Percentiles rank a stretch among this genome's conserved stretches.
phyloP scores from a whole-genome alignment of 2,797 vertebrate species.

The Pseudomugil gertrudae region DNA sequence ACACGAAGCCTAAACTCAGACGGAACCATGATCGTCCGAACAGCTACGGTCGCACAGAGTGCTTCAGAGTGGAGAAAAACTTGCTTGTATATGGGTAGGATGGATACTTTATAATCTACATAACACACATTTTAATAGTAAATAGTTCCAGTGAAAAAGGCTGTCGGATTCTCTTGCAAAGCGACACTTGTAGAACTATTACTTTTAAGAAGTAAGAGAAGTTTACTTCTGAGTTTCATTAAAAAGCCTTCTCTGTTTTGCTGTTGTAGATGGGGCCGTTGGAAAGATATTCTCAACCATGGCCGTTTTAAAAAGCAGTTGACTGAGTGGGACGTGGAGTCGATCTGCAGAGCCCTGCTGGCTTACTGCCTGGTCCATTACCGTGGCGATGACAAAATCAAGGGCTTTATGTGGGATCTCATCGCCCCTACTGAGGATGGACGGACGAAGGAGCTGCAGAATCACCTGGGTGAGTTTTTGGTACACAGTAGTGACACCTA shows the following conservation, averaged over 20 bases:
- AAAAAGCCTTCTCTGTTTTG: neutral
- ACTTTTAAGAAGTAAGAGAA: too few species aligned
- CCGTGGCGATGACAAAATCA: constrained; percentile 98
- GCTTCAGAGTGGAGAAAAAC: constrained; percentile 98
- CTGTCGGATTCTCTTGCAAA: neutral
- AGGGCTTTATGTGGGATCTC: constrained; percentile 99
- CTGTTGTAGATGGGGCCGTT: constrained; percentile 91
- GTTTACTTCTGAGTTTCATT: too few species aligned
- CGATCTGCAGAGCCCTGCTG: constrained; percentile 93
- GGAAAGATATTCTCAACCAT: constrained; percentile 96
- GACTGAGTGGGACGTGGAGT: constrained; percentile 93
- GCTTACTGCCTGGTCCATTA: constrained; percentile 97
- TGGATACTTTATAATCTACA: neutral
- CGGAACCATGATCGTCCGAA: constrained; percentile 91
- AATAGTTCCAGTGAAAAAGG: neutral
- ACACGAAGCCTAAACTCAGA: constrained; percentile 91
- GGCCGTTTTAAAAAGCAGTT: constrained; percentile 97
- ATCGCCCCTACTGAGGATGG: constrained; percentile 96
- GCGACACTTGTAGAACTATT: too few species aligned
- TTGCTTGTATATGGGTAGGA: constrained; percentile 95
- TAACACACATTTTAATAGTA: neutral
- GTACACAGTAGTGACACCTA: neutral
- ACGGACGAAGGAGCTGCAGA: constrained; percentile 94
- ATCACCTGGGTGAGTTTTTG: constrained; percentile 90
- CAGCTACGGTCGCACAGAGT: constrained; percentile 96